phyloP scores from a whole-genome alignment of 1,140 invertebrate species.

The Eurosta solidaginis region DNA sequence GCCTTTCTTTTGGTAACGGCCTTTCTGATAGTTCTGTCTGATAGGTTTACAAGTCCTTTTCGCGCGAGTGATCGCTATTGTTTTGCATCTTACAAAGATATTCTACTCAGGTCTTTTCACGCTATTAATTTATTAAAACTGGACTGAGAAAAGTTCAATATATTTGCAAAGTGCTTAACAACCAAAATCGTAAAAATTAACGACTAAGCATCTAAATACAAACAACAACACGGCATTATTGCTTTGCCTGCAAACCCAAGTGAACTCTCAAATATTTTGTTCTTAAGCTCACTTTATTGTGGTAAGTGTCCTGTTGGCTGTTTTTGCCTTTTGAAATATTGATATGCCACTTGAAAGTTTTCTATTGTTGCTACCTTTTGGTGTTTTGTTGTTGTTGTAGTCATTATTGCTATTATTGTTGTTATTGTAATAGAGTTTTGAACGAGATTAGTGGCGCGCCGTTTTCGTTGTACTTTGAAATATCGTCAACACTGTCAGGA shows the following conservation, averaged over 20 bases:
- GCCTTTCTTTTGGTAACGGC: too few species aligned
- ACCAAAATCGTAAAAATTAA: neutral
- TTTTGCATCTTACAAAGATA: too few species aligned
- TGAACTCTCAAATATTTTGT: neutral
- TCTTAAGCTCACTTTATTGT: conserved; percentile 2
- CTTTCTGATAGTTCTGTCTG: too few species aligned
- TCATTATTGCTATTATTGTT: too few species aligned
- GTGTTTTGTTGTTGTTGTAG: too few species aligned
- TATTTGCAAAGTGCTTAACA: neutral
- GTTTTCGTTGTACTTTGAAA: neutral
- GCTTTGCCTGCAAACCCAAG: neutral
- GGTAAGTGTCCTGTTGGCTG: neutral
- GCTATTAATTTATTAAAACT: too few species aligned
- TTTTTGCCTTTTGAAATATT: conserved; percentile 25
- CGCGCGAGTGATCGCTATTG: too few species aligned
- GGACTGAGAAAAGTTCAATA: too few species aligned
- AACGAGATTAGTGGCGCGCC: too few species aligned
- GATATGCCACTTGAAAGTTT: conserved; percentile 17
- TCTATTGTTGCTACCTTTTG: neutral
- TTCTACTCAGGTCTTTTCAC: too few species aligned
- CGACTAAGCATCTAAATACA: neutral
- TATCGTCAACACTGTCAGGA: neutral
- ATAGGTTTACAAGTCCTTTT: too few species aligned
- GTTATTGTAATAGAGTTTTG: too few species aligned
- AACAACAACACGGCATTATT: neutral